A percentile compares a stretch with the other conserved stretches of the same genome.
Conservation (phyloP, 1,140 invertebrate genomes). For the Colletes gigas region DNA sequence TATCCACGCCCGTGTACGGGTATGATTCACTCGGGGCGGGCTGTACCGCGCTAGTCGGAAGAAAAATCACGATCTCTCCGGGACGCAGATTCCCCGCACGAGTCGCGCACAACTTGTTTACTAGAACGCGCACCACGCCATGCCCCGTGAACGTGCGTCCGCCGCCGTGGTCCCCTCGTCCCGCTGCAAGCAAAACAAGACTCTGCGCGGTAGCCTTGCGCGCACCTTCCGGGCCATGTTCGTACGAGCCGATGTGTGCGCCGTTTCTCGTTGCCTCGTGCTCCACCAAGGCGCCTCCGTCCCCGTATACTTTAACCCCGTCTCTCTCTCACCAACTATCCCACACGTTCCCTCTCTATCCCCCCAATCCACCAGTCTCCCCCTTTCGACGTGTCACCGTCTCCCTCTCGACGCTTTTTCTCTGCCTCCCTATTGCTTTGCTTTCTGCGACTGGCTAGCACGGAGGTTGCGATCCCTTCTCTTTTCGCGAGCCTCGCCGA, state of each 20-base stretch:
- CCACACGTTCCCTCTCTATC: not conserved
- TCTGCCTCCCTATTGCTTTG: not conserved
- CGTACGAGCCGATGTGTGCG: conserved; percentile 54
- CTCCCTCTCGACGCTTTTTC: not conserved
- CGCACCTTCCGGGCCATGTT: conserved; percentile 75
- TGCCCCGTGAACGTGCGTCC: conserved; percentile 69
- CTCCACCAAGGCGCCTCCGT: conserved; percentile 31
- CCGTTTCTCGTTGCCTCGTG: conserved; percentile 43
- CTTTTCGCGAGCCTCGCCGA: not conserved
- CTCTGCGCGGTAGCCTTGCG: conserved; percentile 69
- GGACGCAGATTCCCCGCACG: conserved; percentile 68
- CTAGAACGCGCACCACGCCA: conserved; percentile 78
- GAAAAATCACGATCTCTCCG: conserved; percentile 54
- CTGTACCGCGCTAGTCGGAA: conserved; percentile 12
- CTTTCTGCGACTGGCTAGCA: not conserved
- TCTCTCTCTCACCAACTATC: not conserved
- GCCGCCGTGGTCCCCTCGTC: conserved; percentile 40
- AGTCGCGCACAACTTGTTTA: conserved; percentile 79
- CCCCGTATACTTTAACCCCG: not conserved
- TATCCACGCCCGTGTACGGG: not conserved
- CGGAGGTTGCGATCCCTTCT: not conserved
- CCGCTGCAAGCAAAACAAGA: conserved; percentile 73
- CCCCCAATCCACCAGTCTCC: not conserved
- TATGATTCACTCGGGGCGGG: conserved; percentile 11
- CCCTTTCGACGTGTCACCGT: not conserved